Base-by-base conservation (phyloP, 92 coral and sea anemone genomes). In the Bergia sp. region DNA sequence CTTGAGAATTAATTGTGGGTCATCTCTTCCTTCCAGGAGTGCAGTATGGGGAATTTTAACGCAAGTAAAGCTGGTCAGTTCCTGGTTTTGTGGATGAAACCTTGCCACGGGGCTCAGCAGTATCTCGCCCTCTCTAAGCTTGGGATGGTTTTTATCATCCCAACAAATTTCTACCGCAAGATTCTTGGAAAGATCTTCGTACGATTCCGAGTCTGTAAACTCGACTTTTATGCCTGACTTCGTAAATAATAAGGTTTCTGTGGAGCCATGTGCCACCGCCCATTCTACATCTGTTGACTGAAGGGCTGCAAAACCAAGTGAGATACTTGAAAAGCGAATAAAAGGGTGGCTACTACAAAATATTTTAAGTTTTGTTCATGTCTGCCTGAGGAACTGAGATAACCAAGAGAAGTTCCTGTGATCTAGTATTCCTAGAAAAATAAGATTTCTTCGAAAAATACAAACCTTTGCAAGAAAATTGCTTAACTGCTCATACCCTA, bases 11-110 rank as follows among this genome's bases (percentile, higher is more conserved):
- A 81, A 20, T 61, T 57, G 72, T 38, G 74, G 23, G n/a, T 81
- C 36, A 61, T 47, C 7, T 41, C 18, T 39, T 7, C 55, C 38
- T 40, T 2, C 10, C 29, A 79, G 50, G 12, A 16, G 43, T 4
- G 98, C 98, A 89, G 90, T 93, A 84, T 94, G 98, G 21, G 94
- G 95, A 40, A 94, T 87, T 29, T 80, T 85, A 40, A 91, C 71
- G 53, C 53, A 73, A 2, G 86, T 73, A 18, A 79, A 66, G 49
- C 79, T 64, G 66, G 80, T 43, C 5, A 86, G 76, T 42, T 66
- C 41, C 20, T 2, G 20, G 13, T 86, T 90, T 66, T 79, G 78
- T 12, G 89, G 91, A 23, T 91, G 91, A 85, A 95, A 81, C 82
- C 86, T 91, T 4, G 93, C 89, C 36, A 91, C 87, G 15, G 98